Conservation (phyloP, 2,888 invertebrate genomes). For the Drosophila algonquin region DNA sequence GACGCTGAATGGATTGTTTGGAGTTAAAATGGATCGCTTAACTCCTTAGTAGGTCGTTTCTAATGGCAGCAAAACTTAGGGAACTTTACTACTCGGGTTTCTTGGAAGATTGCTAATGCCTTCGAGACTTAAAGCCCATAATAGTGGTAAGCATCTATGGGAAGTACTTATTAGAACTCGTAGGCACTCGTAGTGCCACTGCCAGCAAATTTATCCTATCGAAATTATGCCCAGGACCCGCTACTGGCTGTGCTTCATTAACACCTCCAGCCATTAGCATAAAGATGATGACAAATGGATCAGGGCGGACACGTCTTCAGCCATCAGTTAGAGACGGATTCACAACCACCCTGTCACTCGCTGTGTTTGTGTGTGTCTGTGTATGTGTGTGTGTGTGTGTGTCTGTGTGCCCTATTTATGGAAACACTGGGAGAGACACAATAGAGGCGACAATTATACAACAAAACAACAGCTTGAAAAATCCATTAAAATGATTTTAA, state of each 20-base stretch:
- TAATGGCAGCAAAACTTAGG: too few species aligned
- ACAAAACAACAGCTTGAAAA: constrained; percentile 81
- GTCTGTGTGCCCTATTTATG: constrained; percentile 71
- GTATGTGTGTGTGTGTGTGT: constrained; percentile 49
- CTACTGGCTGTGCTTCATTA: constrained; percentile 40
- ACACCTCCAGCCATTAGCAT: constrained; percentile 67
- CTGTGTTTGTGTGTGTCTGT: constrained; percentile 20
- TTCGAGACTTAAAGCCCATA: too few species aligned
- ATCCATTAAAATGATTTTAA: constrained; percentile 83
- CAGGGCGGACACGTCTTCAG: not conserved
- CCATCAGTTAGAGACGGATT: not conserved
- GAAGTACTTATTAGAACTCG: too few species aligned
- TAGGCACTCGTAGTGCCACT: not conserved
- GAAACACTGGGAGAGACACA: constrained; percentile 40
- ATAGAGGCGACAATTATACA: constrained; percentile 73
- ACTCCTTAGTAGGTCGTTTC: too few species aligned
- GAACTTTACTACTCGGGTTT: too few species aligned
- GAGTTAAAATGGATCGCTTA: too few species aligned
- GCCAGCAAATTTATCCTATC: not conserved
- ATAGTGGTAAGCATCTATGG: too few species aligned
- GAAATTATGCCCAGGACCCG: not conserved
- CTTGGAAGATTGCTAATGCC: too few species aligned
- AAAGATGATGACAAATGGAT: constrained; percentile 72
- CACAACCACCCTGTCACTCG: constrained; percentile 30
- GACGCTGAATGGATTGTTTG: not conserved